A percentile compares a stretch with the other conserved stretches of the same genome.
Evolutionary conservation across 2,113 vertebrate genomes (phyloP).

Genomic region (Girardinichthys multiradiatus): DNA sequence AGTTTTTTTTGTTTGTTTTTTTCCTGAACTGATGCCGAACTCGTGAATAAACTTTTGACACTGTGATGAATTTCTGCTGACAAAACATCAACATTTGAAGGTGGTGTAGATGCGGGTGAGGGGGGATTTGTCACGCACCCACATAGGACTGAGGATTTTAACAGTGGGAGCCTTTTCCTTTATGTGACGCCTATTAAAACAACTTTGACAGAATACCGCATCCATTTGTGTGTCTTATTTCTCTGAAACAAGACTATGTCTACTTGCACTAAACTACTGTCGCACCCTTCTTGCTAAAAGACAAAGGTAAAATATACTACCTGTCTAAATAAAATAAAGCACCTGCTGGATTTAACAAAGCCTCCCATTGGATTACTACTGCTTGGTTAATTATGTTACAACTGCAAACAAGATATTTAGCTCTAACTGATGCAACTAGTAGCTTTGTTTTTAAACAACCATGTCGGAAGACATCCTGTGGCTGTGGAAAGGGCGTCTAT

Average conservation of each 20-base stretch:
- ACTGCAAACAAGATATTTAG: no score
- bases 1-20: slow-evolving; percentile 32
- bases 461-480: no score
- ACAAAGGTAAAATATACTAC: no score
- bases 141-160: slow-evolving; percentile 57
- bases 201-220: slow-evolving; percentile 67
- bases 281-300: no score
- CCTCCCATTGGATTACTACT: no score
- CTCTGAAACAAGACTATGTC: background rate
- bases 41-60: slow-evolving; percentile 69
- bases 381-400: no score
- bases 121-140: slow-evolving; percentile 45
- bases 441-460: no score
- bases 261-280: no score
- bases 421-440: no score
- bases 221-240: slow-evolving; percentile 33
- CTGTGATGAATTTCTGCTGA: slow-evolving; percentile 66
- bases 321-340: no score
- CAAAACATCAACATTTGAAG: slow-evolving; percentile 42
- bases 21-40: slow-evolving; percentile 53
- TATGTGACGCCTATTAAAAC: slow-evolving; percentile 77
- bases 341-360: no score
- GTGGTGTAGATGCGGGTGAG: slow-evolving; percentile 37
- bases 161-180: slow-evolving; percentile 65
- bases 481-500: no score